Base-by-base conservation (phyloP, 2,888 invertebrate species). In the Cotesia congregata region DNA sequence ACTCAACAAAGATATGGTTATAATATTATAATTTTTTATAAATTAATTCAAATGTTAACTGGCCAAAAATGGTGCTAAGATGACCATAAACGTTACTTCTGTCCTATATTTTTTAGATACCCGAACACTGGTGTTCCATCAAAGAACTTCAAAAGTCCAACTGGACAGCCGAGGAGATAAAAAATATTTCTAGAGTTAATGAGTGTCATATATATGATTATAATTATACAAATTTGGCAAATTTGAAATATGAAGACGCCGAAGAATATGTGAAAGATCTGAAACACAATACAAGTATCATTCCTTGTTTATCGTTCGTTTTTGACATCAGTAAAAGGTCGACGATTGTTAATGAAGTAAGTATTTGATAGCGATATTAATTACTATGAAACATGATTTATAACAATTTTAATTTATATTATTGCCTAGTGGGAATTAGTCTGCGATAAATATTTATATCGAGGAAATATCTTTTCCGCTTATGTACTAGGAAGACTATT, bases 391-490 rank as follows among this genome's bases (percentile, higher is more conserved):
- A 3, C 3, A 30, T 30, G 3, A 30, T 30, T 30, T 4, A 30
- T 30, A 30, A 30, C 0, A 30, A 30, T 30, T 30, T 4, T 30
- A 30, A 30, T 30, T 30, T 30, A 30, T 30, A 30, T 30, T 3
- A 30, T 30, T 30, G 0, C 2, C 1, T 12, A 50, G 50, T 50
- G 50, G 50, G 9, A 50, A 50, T 4, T 50, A 12, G 50, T 50
- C 12, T 50, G 50, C 9, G 50, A 50, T 50, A 50, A 12, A 50
- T 9, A 50, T 9, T 7, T 50, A 12, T 50, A 90, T 64, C 85
- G 90, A 5, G 90, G 91, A 5, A 90, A 90, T 12, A 90, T 91
- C 0, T 91, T 91, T 84, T 90, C 90, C 2, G 87, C 89, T 20
- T 84, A 91, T 20, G 90, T 91, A 20, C 75, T 91, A 67, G 50